A percentile compares a stretch with the other conserved stretches of the same genome.
phyloP scores from a whole-genome alignment of 2,113 vertebrate species.

The Phaethornis superciliosus region DNA sequence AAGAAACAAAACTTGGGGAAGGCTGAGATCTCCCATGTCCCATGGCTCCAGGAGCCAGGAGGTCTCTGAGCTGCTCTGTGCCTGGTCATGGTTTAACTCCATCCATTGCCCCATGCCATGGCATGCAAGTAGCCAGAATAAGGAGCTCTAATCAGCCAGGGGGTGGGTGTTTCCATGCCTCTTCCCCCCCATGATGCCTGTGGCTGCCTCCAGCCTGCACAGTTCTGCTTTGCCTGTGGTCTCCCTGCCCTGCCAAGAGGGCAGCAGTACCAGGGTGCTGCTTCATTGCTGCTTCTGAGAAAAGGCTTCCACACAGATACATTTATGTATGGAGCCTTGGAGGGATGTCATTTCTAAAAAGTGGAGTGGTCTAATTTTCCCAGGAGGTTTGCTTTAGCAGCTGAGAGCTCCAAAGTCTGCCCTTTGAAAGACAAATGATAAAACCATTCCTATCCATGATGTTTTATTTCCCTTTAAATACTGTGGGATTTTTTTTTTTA shows the following conservation, averaged over 20 bases:
- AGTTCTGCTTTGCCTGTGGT: not conserved
- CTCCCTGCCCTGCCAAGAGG: not conserved
- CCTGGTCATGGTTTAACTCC: not conserved
- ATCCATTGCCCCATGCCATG: not conserved
- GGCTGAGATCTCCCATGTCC: not conserved
- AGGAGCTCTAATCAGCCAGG: not conserved
- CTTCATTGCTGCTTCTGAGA: not conserved
- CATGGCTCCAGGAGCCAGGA: not conserved
- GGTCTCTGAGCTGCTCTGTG: not conserved
- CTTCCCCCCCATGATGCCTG: not conserved
- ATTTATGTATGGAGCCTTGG: not conserved
- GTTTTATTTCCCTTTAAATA: slow-evolving; percentile 2
- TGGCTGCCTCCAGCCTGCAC: not conserved
- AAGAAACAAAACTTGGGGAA: not conserved
- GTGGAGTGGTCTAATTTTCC: slow-evolving; percentile 3
- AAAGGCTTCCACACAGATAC: not conserved
- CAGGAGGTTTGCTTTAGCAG: not conserved
- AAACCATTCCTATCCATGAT: not conserved
- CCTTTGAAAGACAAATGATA: slow-evolving; percentile 25
- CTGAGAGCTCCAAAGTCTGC: not conserved
- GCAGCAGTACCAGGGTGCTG: fast-evolving
- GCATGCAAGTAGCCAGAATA: not conserved
- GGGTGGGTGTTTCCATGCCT: not conserved
- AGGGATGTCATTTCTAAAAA: not conserved
- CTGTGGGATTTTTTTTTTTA: not conserved